Evolutionary conservation across 2,888 invertebrate genomes (phyloP), one percentile per base, ranked within the genome.

Genomic region (Cyclophora punctaria): DNA sequence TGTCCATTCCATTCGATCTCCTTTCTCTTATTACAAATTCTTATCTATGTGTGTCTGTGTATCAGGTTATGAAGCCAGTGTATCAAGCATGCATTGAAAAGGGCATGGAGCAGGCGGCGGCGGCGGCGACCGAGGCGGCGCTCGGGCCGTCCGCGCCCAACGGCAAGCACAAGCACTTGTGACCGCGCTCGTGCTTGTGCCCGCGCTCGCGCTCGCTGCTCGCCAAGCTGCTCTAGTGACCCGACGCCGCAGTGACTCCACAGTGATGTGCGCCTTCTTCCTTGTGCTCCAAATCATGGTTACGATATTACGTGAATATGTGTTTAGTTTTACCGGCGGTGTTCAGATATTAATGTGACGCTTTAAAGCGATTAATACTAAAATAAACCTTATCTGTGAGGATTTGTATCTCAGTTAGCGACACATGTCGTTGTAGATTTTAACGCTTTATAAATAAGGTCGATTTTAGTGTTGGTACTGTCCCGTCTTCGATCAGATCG

Each of bases 21-120:
- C 20, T 20, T 20, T 20, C 20, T 20, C 20, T 20, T 20, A 20
- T 20, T 20, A 20, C 33, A 44, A 44, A 34, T 44, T 7, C 4
- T 20, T 7, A 20, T 43, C n/a, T 33, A 20, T 2, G 34, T 33
- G 33, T 34, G 20, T 20, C 44, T 45, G 49, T 20, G 7, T 52
- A 58, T 3, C 86, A 96, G 96, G 85, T 94, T 63, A 92, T 96
- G 93, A 95, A 95, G 81, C 95, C 95, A 60, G 81, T 93, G 59
- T 95, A 95, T 82, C 94, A 95, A 77, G 89, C 92, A 57, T 94
- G 94, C 75, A 90, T 95, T 74, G 95, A 95, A 85, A 94, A 93
- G 79, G 93, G 95, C 71, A 92, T 96, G 79, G 93, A 95, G 77
- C 94, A 93, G 80, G 95, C 94, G 67, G 94, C 95, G 62, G 92